phyloP scores from a whole-genome alignment of 2,797 vertebrate genomes.

The Tiaroga cobitis region DNA sequence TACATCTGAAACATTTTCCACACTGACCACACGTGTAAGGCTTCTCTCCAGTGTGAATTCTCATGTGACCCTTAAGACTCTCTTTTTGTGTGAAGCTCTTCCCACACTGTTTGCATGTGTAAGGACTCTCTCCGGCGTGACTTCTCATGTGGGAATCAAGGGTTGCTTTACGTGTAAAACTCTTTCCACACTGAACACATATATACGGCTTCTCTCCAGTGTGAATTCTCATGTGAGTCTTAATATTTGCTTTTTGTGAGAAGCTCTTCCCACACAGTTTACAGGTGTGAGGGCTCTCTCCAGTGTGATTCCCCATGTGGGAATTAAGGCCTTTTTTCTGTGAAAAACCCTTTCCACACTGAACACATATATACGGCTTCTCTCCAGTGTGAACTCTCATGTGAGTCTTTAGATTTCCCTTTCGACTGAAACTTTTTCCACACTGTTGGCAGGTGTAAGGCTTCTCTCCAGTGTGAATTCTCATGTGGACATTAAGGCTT shows the following conservation, averaged over 20 bases:
- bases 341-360: not conserved
- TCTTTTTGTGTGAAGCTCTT: not conserved
- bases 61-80: not conserved
- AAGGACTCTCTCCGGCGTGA: not conserved
- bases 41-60: not conserved
- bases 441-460: not conserved
- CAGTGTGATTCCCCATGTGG: not conserved
- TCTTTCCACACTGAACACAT: too few relatives aligned
- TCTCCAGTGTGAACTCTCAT: too few relatives aligned
- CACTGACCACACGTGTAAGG: too few relatives aligned
- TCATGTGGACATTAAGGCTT: not conserved
- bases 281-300: not conserved
- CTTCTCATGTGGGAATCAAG: not conserved
- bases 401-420: not conserved
- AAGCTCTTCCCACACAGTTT: not conserved
- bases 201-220: too few relatives aligned
- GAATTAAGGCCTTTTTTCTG: not conserved
- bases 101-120: not conserved
- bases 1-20: not conserved
- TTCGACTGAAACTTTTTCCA: too few relatives aligned
- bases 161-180: not conserved
- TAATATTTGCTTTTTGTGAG: not conserved
- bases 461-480: constrained; percentile 18
- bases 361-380: too few relatives aligned
- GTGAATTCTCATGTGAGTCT: not conserved